phyloP scores from a whole-genome alignment of 2,113 vertebrate species.

The Sander lucioperca region DNA sequence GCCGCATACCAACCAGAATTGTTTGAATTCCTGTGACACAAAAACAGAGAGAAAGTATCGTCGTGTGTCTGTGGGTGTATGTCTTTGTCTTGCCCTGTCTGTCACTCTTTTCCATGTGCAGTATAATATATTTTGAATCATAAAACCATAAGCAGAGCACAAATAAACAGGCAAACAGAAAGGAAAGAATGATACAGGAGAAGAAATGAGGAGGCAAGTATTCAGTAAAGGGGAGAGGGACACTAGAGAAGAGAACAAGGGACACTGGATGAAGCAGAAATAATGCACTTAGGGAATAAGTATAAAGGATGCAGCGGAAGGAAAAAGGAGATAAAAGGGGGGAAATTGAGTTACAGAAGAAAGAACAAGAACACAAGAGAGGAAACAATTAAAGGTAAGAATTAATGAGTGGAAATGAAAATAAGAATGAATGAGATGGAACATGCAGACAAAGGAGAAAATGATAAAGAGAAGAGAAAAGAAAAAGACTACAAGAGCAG shows the following conservation, averaged over 20 bases:
- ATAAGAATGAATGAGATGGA: not conserved
- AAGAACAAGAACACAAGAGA: constrained; percentile 1
- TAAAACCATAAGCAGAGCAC: constrained; percentile 6
- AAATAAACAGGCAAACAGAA: not conserved
- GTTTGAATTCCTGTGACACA: constrained; percentile 67
- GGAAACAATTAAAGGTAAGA: not conserved
- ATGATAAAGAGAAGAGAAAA: not conserved
- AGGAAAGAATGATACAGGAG: not conserved
- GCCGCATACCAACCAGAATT: constrained; percentile 61
- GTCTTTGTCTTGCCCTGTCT: constrained; percentile 12
- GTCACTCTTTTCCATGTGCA: not conserved
- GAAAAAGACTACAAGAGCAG: not conserved
- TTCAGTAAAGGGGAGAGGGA: not conserved
- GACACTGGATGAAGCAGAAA: not conserved
- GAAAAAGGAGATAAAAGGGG: not conserved
- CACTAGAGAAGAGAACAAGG: not conserved
- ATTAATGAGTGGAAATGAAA: constrained; percentile 1
- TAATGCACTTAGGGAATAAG: not conserved
- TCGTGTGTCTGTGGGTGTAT: constrained; percentile 13
- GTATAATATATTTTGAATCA: not conserved
- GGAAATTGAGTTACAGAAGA: constrained; percentile 2
- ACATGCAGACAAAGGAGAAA: not conserved
- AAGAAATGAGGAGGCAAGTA: not conserved
- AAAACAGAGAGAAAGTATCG: constrained; percentile 39
- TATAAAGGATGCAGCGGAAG: not conserved